Evolutionary conservation across 1,140 invertebrate genomes (phyloP).

Genomic region (Drosophila burlai): DNA sequence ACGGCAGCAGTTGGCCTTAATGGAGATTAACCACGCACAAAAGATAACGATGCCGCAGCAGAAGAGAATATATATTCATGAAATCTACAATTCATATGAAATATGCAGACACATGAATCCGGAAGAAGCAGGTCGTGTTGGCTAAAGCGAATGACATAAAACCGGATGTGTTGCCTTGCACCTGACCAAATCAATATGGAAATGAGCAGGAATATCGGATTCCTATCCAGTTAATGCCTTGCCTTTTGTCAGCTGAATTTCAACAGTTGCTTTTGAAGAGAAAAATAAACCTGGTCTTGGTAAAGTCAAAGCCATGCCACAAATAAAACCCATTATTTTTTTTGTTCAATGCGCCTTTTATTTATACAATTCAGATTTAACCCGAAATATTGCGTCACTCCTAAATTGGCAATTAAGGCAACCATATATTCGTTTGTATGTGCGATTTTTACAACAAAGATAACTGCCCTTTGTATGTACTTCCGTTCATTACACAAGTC

Average conservation of each 20-base stretch:
- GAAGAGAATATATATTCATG: conserved; percentile 29
- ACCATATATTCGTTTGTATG: background rate
- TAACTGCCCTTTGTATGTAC: conserved; percentile 3
- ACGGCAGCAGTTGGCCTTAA: conserved; percentile 34
- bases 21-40: conserved; percentile 51
- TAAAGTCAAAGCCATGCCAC: background rate
- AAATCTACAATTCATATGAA: conserved; percentile 58
- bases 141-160: conserved; percentile 31
- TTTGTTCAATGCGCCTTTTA: conserved; percentile 8
- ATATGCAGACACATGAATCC: conserved; percentile 56
- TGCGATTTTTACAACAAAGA: background rate
- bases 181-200: conserved; percentile 55
- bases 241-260: conserved; percentile 31
- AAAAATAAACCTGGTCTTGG: background rate
- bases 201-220: conserved; percentile 39
- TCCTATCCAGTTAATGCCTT: conserved; percentile 31
- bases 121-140: conserved; percentile 12
- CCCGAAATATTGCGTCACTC: conserved; percentile 32
- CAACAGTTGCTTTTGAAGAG: background rate
- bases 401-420: conserved; percentile 46
- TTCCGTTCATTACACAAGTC: conserved; percentile 35
- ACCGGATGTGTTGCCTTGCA: conserved; percentile 27
- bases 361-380: conserved; percentile 29
- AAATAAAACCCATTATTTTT: background rate
- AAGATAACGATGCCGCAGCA: conserved; percentile 26